Evolutionary conservation across 2,797 vertebrate genomes (phyloP).

Genomic region (Hipposideros larvatus): DNA sequence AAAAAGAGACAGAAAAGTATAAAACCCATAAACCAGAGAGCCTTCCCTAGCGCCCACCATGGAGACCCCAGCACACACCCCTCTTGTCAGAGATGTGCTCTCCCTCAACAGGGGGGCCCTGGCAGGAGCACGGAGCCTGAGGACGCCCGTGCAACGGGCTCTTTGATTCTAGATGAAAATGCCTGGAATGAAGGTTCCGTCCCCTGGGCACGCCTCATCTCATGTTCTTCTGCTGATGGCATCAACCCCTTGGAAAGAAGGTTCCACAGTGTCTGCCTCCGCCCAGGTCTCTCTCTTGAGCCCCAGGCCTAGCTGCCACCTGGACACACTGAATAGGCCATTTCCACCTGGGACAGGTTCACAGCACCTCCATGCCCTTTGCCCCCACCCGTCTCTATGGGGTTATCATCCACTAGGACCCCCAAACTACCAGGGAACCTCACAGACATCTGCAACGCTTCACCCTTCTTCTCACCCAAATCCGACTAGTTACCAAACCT

Average conservation of each 20-base stretch:
- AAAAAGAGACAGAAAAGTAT: background rate
- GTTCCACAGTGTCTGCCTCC: background rate
- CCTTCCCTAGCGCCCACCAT: background rate
- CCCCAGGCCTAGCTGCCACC: background rate
- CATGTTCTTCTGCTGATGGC: background rate
- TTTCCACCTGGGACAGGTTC: background rate
- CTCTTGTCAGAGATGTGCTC: background rate
- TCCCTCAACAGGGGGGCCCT: background rate
- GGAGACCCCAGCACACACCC: background rate
- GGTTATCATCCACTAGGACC: background rate
- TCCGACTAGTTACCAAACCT: background rate
- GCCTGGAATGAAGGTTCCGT: background rate
- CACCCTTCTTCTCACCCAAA: background rate
- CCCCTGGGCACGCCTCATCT: rapidly evolving
- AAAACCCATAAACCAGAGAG: background rate
- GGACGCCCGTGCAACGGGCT: background rate
- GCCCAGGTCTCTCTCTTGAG: background rate
- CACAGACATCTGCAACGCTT: background rate
- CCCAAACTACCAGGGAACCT: background rate
- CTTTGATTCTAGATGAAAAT: background rate
- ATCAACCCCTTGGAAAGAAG: background rate
- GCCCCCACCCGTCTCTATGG: background rate
- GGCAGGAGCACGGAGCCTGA: too few species aligned
- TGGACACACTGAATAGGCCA: background rate
- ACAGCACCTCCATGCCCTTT: background rate